Conservation (phyloP, 2,113 vertebrate genomes). For the Taurulus bubalis region DNA sequence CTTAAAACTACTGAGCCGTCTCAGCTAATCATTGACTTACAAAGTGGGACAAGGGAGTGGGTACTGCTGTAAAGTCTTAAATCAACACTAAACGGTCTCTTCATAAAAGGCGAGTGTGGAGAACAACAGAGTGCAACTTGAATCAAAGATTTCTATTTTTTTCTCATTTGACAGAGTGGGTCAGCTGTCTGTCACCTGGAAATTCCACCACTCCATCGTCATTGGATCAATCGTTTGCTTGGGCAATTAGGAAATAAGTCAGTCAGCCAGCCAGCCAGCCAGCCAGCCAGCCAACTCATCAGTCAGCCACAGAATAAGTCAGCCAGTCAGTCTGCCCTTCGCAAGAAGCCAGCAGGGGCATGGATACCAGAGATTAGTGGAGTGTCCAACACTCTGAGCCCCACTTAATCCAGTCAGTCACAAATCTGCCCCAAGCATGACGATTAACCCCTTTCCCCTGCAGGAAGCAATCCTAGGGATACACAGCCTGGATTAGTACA, state of each 20-base stretch:
- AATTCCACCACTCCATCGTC: background rate
- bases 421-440: slow-evolving; percentile 73
- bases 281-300: background rate
- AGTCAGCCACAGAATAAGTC: slow-evolving; percentile 10
- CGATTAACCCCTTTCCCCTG: slow-evolving; percentile 75
- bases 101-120: background rate
- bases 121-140: background rate
- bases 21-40: slow-evolving; percentile 59
- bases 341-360: slow-evolving; percentile 30
- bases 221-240: background rate
- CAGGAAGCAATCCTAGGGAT: slow-evolving; percentile 60
- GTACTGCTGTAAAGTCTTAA: slow-evolving; percentile 41
- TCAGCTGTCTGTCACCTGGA: background rate
- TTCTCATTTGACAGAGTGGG: background rate
- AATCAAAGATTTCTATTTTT: background rate
- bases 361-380: slow-evolving; percentile 72
- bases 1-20: background rate
- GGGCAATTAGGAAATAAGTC: slow-evolving; percentile 7
- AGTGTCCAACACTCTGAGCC: slow-evolving; percentile 68
- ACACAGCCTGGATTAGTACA: slow-evolving; percentile 62
- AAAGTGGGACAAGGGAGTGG: slow-evolving; percentile 34
- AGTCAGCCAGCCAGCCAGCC: too few species aligned
- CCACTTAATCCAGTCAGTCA: slow-evolving; percentile 78
- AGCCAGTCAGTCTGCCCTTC: background rate
- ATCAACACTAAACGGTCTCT: slow-evolving; percentile 37